phyloP scores from a whole-genome alignment of 2,113 vertebrate genomes.

The Beaufortia kweichowensis region DNA sequence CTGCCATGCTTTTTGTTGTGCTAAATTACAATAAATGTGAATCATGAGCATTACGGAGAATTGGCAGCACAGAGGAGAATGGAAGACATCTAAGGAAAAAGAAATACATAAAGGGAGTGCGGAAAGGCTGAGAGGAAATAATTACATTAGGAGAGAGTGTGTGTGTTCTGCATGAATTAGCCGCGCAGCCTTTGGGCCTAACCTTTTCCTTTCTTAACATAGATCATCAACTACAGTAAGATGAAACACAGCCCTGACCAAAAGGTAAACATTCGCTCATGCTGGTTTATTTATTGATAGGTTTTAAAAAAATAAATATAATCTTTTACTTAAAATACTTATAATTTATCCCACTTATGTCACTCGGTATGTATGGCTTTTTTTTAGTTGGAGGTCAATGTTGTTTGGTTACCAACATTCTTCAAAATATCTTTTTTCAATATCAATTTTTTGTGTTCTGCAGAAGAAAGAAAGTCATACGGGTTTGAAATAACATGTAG shows the following conservation, averaged over 20 bases:
- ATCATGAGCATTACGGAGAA: conserved; percentile 41
- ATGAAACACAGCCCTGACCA: conserved; percentile 13
- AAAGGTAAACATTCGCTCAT: no score
- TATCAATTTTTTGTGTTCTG: no score
- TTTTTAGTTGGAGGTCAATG: no score
- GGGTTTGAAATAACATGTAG: no score
- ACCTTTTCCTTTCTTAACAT: conserved; percentile 23
- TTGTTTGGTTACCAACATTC: no score
- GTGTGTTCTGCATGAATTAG: conserved; percentile 44
- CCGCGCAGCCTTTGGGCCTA: conserved; percentile 14
- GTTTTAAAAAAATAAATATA: no score
- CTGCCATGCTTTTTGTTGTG: conserved; percentile 14
- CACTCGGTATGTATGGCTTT: no score
- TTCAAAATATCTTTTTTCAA: no score
- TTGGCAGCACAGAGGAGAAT: not conserved
- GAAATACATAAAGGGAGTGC: not conserved
- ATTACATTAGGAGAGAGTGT: conserved; percentile 26
- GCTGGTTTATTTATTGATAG: no score
- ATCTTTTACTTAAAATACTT: no score
- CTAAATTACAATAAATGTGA: conserved; percentile 40
- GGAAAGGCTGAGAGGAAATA: conserved; percentile 16
- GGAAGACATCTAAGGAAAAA: not conserved
- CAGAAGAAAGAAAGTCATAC: no score
- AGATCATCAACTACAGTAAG: conserved; percentile 27
- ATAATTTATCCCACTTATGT: no score